These are phyloP conservation scores for Luehdorfia chinensis DNA, from an alignment of 1,140 invertebrate species.

Conservation along the genomic window DNA sequence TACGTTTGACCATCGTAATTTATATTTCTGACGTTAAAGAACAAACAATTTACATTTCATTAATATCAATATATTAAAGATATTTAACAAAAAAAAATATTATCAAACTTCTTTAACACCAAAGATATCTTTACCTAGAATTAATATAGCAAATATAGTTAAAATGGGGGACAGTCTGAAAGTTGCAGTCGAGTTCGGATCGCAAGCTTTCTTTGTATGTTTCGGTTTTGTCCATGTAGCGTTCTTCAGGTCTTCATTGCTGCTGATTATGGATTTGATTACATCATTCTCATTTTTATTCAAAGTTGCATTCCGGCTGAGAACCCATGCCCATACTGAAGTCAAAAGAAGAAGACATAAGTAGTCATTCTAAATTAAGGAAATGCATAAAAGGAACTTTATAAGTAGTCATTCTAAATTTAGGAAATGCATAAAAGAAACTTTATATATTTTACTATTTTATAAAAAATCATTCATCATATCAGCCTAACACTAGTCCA, in stretches of 20 bases:
- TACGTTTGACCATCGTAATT: too few relatives aligned
- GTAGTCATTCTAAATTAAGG: neutral
- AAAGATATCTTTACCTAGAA: too few relatives aligned
- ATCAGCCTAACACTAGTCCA: too few relatives aligned
- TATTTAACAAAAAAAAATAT: too few relatives aligned
- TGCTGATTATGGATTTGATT: neutral
- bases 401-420: too few relatives aligned
- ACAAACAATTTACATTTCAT: too few relatives aligned
- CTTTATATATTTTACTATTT: too few relatives aligned
- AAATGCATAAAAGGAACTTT: neutral
- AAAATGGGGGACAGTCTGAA: constrained; percentile 3
- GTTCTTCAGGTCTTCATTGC: constrained; percentile 4
- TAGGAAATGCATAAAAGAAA: too few relatives aligned
- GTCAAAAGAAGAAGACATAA: neutral
- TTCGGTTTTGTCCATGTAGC: constrained; percentile 7
- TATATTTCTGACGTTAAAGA: too few relatives aligned
- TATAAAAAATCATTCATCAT: too few relatives aligned
- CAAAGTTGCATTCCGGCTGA: constrained; percentile 1
- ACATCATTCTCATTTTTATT: neutral
- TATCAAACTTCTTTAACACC: too few relatives aligned
- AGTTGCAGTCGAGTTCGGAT: neutral
- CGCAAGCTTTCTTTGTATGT: constrained; percentile 13
- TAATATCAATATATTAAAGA: too few relatives aligned
- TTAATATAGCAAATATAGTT: neutral
- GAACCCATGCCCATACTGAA: constrained; percentile 17